Evolutionary conservation across 2,113 vertebrate species (phyloP), one percentile per base, ranked within the genome.

Genomic region (Sapajus apella): DNA sequence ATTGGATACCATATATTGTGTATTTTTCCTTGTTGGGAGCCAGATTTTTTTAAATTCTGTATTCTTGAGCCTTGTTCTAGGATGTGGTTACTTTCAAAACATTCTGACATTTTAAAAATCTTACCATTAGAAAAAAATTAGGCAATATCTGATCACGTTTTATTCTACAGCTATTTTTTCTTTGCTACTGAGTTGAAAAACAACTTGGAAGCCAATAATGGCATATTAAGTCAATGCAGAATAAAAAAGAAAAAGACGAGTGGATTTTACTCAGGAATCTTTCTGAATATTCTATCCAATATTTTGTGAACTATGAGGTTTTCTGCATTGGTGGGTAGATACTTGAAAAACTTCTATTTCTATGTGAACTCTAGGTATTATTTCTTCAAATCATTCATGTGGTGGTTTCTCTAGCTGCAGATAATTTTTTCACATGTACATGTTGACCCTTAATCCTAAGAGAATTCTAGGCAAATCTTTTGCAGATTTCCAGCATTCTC

Each of bases 321-420:
- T 89, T 66, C 9, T 6, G 5, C 32, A 12, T 9, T 83, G 30
- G 2, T 4, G 10, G 1, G 11, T 9, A 0, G 75, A 70, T 2
- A 10, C 1, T 23, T 14, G 2, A 27, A 73, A 2, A n/a, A 14
- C 52, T n/a, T 5, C 8, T 11, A 43, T 0, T n/a, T 4, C 43
- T 9, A 4, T 52, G 5, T 20, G 27, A 81, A 11, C 27, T 91
- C 20, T 50, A 16, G 9, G 37, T 45, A 23, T 37, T 37, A 73
- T 43, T 64, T n/a, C 21, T 52, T 88, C 23, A 43, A 40, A 37
- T 35, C 25, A 5, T 75, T 88, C 16, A 43, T 3, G 8, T 30
- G 25, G 3, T 45, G 5, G 2, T 45, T 37, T 43, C 9, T 45
- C 43, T 52, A 64, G 35, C 27, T n/a, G n/a, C 10, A 20, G 4